Evolutionary conservation across 2,797 vertebrate genomes (phyloP), one percentile per base, ranked within the genome.

Genomic region (Platyrinchus mystaceus): DNA sequence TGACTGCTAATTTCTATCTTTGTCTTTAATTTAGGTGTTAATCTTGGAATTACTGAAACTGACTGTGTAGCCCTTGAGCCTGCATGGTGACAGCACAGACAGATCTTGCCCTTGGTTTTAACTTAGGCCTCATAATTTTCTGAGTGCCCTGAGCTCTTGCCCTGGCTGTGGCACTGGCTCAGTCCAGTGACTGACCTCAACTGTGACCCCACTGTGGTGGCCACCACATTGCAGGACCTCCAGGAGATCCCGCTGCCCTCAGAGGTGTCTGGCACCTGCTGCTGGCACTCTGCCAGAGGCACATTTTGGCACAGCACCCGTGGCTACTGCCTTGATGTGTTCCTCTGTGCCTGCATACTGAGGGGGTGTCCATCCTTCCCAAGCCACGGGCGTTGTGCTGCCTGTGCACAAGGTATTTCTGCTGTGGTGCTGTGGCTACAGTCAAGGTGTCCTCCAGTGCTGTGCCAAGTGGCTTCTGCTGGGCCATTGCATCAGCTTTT

Each of bases 261-360:
- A 5, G 69, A 56, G 26, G 73, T 68, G 80, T 14, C 44, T 22
- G 26, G 46, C 53, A 43, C 50, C 32, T 37, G 52, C 24, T 36
- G 41, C 3, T 1, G 10, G 53, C n/a, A 39, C 24, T 15, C 1
- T 21, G 28, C 59, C 36, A 32, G 34, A 26, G 56, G 60, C 43
- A 62, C 26, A 9, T 49, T 79, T 86, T 79, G 90, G 68, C 73
- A 36, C 9, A 37, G 3, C 23, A 7, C 22, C 59, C 7, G 0
- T 4, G 19, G 23, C 7, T n/a, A 4, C 23, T 27, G 66, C 74
- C 34, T 66, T 30, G 14, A 12, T 0, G 0, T 2, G 3, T 56
- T 73, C 20, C 18, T 46, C 30, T 0, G 0, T 55, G 46, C 77
- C 76, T 37, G 2, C 1, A 1, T 50, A 34, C 39, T 0, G 0